Base-by-base conservation (phyloP, 2,797 vertebrate species). In the Clamator glandarius region DNA sequence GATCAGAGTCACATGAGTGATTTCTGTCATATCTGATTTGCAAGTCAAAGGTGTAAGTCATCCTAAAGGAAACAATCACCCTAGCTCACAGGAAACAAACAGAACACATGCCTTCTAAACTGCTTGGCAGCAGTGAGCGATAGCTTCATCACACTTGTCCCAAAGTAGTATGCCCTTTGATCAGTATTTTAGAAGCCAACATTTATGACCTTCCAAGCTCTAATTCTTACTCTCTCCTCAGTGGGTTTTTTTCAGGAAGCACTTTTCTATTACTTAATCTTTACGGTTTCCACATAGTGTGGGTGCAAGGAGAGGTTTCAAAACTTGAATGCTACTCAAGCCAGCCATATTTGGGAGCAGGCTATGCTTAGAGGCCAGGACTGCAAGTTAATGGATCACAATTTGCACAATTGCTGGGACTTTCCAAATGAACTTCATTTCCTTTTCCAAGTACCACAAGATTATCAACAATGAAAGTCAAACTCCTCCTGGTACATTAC, bases 11-110 rank as follows among this genome's bases (percentile, higher is more conserved):
- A 93, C 54, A 7, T 18, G 24, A 92, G 42, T 25, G 21, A 81
- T 28, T 78, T 75, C 31, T 61, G 58, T 62, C 55, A 87, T 5
- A 15, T 55, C 23, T 48, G 13, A 55, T 70, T 54, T 72, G 11
- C n/a, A 92, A 87, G 74, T 44, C 84, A 92, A 96, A 90, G 41
- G 42, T 35, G 0, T 39, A 89, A 77, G 35, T 90, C 67, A 89
- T 70, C 64, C 33, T 84, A 73, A 73, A 0, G 2, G 63, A 77
- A 91, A 77, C 31, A 74, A n/a, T 39, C 28, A 23, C 31, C 58
- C 86, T 68, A 78, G 62, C 77, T 94, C 73, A 87, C 54, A 93
- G 68, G 79, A 89, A 91, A 74, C 67, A 69, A 81, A 84, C 6
- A 39, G 42, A 69, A 85, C 39, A 51, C 42, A 55, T 54, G 42